Evolutionary conservation across 2,888 invertebrate species (phyloP), one percentile per base, ranked within the genome.

Genomic region (Oligia fasciuncula): DNA sequence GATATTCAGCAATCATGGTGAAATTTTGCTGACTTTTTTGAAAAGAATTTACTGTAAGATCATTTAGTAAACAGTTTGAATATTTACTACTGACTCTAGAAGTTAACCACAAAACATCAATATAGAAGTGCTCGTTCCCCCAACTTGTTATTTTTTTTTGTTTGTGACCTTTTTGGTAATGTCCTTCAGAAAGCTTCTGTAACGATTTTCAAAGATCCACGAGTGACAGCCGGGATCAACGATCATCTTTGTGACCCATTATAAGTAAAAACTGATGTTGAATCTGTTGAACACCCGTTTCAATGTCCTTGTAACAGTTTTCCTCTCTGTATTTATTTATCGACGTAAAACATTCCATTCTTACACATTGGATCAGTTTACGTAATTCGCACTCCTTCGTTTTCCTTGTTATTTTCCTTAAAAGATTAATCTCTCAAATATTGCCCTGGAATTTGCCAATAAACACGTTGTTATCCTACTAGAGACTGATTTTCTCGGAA

Each of bases 1-100:
- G 43, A 69, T 74, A 65, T 74, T 68, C 71, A 68, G 72, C 73
- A 85, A 85, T 76, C 60, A 72, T 72, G 71, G n/a, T 62, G 8
- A 78, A 73, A 19, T 40, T 83, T 60, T 23, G 14, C 40, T 49
- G 63, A 46, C 19, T 17, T 40, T 35, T 67, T 51, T 73, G 11
- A 60, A 63, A 74, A 72, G 43, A 54, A 75, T 51, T 69, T 79
- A 74, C 13, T 67, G 40, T 13, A 62, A 40, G 6, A 40, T 40
- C 4, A 40, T 40, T 40, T 40, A 40, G 5, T 40, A 40, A 40
- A 40, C 54, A 75, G 62, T 68, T 23, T 23, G 72, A 84, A 83
- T 72, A 57, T 4, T 40, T 40, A 40, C 40, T 40, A 23, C 23
- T 19, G 17, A 8, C n/a, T 63, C 14, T 72, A 57, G n/a, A 84